Evolutionary conservation across 2,888 invertebrate genomes (phyloP).

Genomic region (Deilephila elpenor): DNA sequence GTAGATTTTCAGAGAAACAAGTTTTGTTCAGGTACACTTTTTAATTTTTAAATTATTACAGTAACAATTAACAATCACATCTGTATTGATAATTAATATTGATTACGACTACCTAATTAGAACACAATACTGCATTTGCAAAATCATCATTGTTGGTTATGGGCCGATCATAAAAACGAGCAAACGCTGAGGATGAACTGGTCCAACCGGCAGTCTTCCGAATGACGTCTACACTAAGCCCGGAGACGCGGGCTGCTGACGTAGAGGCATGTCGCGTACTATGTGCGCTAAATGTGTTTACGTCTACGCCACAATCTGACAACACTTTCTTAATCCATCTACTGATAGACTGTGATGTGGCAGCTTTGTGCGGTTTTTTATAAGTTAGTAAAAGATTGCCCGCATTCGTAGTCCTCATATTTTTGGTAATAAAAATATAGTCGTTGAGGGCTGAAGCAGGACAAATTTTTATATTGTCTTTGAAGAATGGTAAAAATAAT

Average conservation of each 20-base stretch:
- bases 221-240: slow-evolving; percentile 4
- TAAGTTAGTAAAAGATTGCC: slow-evolving; percentile 16
- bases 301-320: slow-evolving; percentile 26
- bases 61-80: background rate
- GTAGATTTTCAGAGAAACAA: slow-evolving; percentile 6
- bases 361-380: slow-evolving; percentile 24
- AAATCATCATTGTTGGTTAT: background rate
- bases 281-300: background rate
- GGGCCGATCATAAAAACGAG: background rate
- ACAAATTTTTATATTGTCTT: background rate
- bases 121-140: background rate
- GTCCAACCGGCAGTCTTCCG: slow-evolving; percentile 28
- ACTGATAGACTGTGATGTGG: slow-evolving; percentile 30
- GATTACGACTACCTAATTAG: too few species aligned
- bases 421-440: background rate
- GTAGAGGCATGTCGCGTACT: background rate
- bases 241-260: background rate
- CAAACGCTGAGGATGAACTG: background rate
- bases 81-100: too few species aligned
- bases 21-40: background rate
- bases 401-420: background rate
- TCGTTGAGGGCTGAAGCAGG: slow-evolving; percentile 28
- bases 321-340: slow-evolving; percentile 32
- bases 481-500: background rate
- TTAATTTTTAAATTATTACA: background rate